Percentiles rank a stretch among this genome's conserved stretches.
phyloP scores from a whole-genome alignment of 2,888 invertebrate species.

The Luperina nickerlii region DNA sequence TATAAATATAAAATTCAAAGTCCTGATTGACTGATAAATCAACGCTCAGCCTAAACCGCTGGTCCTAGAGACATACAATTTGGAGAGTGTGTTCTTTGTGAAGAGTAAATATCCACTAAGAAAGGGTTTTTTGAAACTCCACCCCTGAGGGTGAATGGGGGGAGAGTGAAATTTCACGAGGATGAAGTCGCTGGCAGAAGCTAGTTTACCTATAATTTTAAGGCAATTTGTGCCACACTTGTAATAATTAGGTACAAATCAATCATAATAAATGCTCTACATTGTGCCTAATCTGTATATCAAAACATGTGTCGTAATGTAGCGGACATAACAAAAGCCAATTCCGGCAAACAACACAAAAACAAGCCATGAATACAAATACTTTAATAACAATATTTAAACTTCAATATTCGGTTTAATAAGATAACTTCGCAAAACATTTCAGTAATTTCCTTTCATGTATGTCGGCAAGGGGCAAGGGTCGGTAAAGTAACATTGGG shows the following conservation, averaged over 20 bases:
- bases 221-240: background rate
- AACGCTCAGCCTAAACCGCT: too few relatives aligned
- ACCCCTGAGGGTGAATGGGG: too few relatives aligned
- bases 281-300: too few relatives aligned
- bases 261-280: background rate
- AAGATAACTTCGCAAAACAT: slow-evolving; percentile 59
- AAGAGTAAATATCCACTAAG: too few relatives aligned
- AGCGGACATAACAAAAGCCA: slow-evolving; percentile 7
- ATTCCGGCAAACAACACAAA: slow-evolving; percentile 13
- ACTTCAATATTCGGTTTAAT: slow-evolving; percentile 42
- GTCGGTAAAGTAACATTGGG: slow-evolving; percentile 50
- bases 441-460: slow-evolving; percentile 57
- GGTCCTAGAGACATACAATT: too few relatives aligned
- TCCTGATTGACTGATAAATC: too few relatives aligned
- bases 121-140: too few relatives aligned
- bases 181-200: too few relatives aligned
- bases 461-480: slow-evolving; percentile 47
- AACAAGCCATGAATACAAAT: slow-evolving; percentile 43
- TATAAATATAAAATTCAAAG: too few relatives aligned
- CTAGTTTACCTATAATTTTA: too few relatives aligned
- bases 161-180: too few relatives aligned
- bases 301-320: background rate
- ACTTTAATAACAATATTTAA: slow-evolving; percentile 43
- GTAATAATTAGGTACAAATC: background rate
- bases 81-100: too few relatives aligned